Evolutionary conservation across 2,888 invertebrate genomes (phyloP), one percentile per base, ranked within the genome.

Genomic region (Blera fallax): DNA sequence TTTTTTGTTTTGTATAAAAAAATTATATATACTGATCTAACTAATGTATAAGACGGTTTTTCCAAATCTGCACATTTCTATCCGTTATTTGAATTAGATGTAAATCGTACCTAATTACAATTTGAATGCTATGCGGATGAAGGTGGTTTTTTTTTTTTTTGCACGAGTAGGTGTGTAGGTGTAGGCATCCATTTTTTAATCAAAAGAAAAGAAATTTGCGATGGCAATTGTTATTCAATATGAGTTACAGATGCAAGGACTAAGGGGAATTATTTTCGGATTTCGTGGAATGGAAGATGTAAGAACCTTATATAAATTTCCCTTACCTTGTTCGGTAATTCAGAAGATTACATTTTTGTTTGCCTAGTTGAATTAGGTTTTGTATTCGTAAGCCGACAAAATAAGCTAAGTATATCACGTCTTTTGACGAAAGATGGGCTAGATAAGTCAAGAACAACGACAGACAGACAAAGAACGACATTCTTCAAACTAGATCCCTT

Each of bases 11-110:
- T 54, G 48, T 79, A 73, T 79, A 79, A 73, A 84, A 84, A 79
- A 74, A 79, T 79, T 79, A 79, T 70, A 62, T 69, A 79, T 80
- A 70, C 50, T 80, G 50, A 24, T 65, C 84, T 84, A 80, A 84
- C 84, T 84, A 84, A 80, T 76, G 7, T 58, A 6, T 50, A 79
- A 64, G 18, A 69, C 21, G 64, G 34, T 48, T 50, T 45, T 21
- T 5, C 18, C 16, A 21, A 54, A 32, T 50, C 1, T 32, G 77
- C 21, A 56, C 37, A 73, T 45, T 62, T 67, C 54, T 43, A 65
- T 72, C 43, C 40, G 40, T 58, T 54, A 14, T 24, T 18, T 40
- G 14, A 3, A n/a, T 10, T 1, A 2, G 11, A 34, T n/a, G 1
- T 14, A 40, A 40, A n/a, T 40, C n/a, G 45, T 16, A 18, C 10